Evolutionary conservation across 1,140 invertebrate genomes (phyloP).

Genomic region (Babylonia areolata): DNA sequence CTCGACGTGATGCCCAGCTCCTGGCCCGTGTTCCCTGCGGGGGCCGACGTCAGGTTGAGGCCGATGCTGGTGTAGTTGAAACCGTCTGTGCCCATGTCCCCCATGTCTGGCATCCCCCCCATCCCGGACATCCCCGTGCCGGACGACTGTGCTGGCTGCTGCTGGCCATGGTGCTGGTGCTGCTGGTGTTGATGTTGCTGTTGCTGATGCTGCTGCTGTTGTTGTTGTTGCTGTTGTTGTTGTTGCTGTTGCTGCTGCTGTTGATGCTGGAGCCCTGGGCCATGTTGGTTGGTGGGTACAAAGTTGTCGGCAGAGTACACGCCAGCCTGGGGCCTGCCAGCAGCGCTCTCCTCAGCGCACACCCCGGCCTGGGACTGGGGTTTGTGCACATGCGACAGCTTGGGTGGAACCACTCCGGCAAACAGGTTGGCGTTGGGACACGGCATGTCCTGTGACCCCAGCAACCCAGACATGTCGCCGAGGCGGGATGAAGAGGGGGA

Average conservation of each 20-base stretch:
- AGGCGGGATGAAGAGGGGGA: conserved; percentile 19
- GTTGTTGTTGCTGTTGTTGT: not conserved
- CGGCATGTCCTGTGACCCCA: conserved; percentile 24
- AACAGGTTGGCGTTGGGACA: conserved; percentile 37
- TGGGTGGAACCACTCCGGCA: conserved; percentile 29
- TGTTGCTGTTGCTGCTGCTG: conserved; percentile 29
- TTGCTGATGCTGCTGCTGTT: conserved; percentile 34
- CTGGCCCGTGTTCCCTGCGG: conserved; percentile 35
- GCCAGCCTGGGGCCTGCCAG: conserved; percentile 47
- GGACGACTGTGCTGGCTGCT: conserved; percentile 13
- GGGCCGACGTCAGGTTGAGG: conserved; percentile 62
- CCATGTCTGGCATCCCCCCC: conserved; percentile 24
- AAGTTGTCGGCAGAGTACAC: conserved; percentile 73
- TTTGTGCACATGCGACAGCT: conserved; percentile 41
- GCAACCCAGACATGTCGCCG: conserved; percentile 34
- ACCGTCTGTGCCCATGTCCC: conserved; percentile 59
- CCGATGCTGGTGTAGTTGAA: conserved; percentile 69
- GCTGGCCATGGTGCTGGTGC: conserved; percentile 30
- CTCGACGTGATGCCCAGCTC: conserved; percentile 24
- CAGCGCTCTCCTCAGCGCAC: conserved; percentile 25
- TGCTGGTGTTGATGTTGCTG: not conserved
- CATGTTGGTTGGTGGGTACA: conserved; percentile 62
- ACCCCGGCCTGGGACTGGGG: conserved; percentile 14
- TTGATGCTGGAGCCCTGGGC: conserved; percentile 28
- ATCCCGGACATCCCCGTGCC: conserved; percentile 17